phyloP scores from a whole-genome alignment of 2,888 invertebrate genomes.

The Stenolophus ochropezus region DNA sequence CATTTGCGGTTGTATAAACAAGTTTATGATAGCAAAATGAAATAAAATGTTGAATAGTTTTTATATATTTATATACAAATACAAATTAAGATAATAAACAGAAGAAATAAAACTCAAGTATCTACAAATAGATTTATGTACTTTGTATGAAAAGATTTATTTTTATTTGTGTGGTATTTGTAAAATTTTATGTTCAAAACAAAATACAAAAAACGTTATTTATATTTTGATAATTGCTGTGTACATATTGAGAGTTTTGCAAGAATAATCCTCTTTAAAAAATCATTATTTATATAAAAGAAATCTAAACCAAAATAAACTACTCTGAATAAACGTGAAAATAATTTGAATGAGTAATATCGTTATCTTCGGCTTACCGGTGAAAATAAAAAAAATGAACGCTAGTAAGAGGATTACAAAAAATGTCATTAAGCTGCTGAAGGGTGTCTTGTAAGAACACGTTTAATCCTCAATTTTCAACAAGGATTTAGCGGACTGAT shows the following conservation, averaged over 20 bases:
- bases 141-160: too few species aligned
- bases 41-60: too few species aligned
- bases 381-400: background rate
- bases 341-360: conserved; percentile 36
- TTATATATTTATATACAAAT: too few species aligned
- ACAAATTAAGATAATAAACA: too few species aligned
- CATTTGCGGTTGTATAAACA: too few species aligned
- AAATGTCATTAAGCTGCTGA: conserved; percentile 42
- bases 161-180: too few species aligned
- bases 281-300: background rate
- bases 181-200: too few species aligned
- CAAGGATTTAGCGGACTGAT: conserved; percentile 44
- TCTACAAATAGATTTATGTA: too few species aligned
- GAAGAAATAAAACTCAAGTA: too few species aligned
- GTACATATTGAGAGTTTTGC: background rate
- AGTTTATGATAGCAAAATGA: too few species aligned
- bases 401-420: conserved; percentile 41
- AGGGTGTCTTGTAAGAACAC: conserved; percentile 32
- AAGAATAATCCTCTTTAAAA: background rate
- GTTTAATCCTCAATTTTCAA: conserved; percentile 51
- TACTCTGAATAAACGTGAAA: conserved; percentile 14
- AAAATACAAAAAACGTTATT: too few species aligned
- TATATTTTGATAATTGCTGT: background rate
- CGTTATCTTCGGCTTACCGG: conserved; percentile 15
- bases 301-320: conserved; percentile 1